Evolutionary conservation across 1,140 invertebrate species (phyloP), one percentile per base, ranked within the genome.

Genomic region (Portunus trituberculatus): DNA sequence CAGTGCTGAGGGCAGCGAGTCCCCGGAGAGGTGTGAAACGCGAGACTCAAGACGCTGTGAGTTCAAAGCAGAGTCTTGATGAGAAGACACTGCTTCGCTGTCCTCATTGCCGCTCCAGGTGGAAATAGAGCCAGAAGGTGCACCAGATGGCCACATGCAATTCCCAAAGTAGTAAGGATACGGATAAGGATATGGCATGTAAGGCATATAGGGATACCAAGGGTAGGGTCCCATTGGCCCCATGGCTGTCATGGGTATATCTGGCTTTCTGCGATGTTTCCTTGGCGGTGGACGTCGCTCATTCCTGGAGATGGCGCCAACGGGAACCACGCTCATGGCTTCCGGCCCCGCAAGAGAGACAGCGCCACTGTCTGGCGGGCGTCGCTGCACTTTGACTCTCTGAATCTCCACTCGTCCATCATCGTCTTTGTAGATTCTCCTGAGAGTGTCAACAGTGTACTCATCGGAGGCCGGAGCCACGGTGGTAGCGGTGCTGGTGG

Each of bases 361-460:
- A 32, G 91, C 59, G n/a, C 91, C 48, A 29, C 45, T 28, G 14
- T 93, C 94, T 8, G 87, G 91, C 29, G 76, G 90, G 32, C 95
- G 93, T n/a, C 96, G 95, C 84, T 96, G 96, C 4, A 96, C 95
- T 67, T 96, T 96, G 2, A 96, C 96, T 59, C 96, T 91, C 93
- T 96, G 93, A 67, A 96, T 96, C 94, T 96, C 96, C 28, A 96
- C 94, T 67, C 96, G 93, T 2, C 95, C 95, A 46, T 96, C 96
- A 28, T 96, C 96, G 48, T 96, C 95, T n/a, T 94, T 95, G 94
- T 96, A 96, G 67, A 96, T 93, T 25, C 96, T 87, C 32, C 96
- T 92, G 67, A 96, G 92, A 25, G 96, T 94, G 87, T 96, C 96
- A 0, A 96, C 96, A 1, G 95, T 96, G 93, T 96, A 96, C 88